These are phyloP conservation scores for Macquaria australasica DNA, from an alignment of 2,113 vertebrate genomes.

Conservation along the genomic window DNA sequence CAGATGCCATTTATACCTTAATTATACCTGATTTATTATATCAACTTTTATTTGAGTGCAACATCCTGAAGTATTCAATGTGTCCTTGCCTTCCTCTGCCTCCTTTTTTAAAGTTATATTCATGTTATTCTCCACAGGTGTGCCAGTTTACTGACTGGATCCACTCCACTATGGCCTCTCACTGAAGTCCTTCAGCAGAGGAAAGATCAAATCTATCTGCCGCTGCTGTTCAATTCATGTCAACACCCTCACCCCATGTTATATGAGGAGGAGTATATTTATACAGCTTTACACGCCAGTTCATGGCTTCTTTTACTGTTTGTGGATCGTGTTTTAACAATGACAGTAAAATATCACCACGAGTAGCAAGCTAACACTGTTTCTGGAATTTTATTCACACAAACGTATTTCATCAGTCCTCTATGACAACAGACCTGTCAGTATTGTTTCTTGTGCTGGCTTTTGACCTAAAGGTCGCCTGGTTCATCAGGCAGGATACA, in stretches of 20 bases:
- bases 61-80: too few species aligned
- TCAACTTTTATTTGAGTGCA: too few species aligned
- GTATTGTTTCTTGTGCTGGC: too few species aligned
- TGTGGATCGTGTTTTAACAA: neutral
- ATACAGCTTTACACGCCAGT: neutral
- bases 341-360: constrained; percentile 14
- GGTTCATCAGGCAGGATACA: too few species aligned
- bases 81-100: too few species aligned
- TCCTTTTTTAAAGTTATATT: neutral
- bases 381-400: neutral
- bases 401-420: neutral
- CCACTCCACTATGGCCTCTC: constrained; percentile 36
- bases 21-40: too few species aligned
- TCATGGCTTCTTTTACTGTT: neutral
- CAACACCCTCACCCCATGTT: neutral
- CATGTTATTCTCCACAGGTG: constrained; percentile 16
- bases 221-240: neutral
- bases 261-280: neutral
- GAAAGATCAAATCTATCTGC: neutral
- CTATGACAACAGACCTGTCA: neutral
- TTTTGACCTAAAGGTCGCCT: too few species aligned
- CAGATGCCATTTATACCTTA: too few species aligned
- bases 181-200: neutral
- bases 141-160: constrained; percentile 59
- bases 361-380: neutral